Percentiles rank a stretch among this genome's conserved stretches.
These are phyloP conservation scores for Drosophila recens DNA, from an alignment of 2,888 invertebrate genomes.

Conservation along the genomic window DNA sequence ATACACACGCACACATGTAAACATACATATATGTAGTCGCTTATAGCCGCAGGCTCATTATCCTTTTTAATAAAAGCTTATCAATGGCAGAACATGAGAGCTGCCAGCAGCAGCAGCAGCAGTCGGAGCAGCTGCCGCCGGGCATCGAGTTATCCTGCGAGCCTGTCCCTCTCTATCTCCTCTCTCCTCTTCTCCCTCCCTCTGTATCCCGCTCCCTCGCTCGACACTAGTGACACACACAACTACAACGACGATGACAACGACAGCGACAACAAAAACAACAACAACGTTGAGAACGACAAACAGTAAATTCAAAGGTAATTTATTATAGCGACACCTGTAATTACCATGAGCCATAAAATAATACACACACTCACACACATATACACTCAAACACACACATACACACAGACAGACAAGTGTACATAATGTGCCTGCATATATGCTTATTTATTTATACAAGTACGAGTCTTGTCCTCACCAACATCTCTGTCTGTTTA, in stretches of 20 bases:
- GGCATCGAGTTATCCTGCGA: constrained; percentile 59
- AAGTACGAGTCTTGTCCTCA: background rate
- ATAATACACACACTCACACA: constrained; percentile 64
- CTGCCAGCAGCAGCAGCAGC: constrained; percentile 69
- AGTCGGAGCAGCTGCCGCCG: constrained; percentile 41
- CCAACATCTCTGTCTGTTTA: constrained; percentile 23
- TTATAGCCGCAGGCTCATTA: constrained; percentile 71
- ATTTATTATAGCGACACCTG: constrained; percentile 81
- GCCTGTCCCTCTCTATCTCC: constrained; percentile 11
- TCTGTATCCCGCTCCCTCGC: background rate
- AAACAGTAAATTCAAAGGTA: constrained; percentile 82
- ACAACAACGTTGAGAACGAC: constrained; percentile 60
- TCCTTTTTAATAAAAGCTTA: constrained; percentile 82
- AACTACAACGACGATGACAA: constrained; percentile 42
- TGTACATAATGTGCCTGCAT: constrained; percentile 26
- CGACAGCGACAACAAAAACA: constrained; percentile 32
- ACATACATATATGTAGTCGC: constrained; percentile 24
- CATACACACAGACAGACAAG: constrained; percentile 11
- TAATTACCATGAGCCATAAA: constrained; percentile 82
- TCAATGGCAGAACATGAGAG: constrained; percentile 80
- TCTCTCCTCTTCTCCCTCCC: background rate
- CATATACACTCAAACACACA: constrained; percentile 23
- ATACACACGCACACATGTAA: constrained; percentile 24
- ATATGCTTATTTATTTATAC: constrained; percentile 35
- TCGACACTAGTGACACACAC: constrained; percentile 45